phyloP scores from a whole-genome alignment of 2,888 invertebrate species.

The Acronicta psi region DNA sequence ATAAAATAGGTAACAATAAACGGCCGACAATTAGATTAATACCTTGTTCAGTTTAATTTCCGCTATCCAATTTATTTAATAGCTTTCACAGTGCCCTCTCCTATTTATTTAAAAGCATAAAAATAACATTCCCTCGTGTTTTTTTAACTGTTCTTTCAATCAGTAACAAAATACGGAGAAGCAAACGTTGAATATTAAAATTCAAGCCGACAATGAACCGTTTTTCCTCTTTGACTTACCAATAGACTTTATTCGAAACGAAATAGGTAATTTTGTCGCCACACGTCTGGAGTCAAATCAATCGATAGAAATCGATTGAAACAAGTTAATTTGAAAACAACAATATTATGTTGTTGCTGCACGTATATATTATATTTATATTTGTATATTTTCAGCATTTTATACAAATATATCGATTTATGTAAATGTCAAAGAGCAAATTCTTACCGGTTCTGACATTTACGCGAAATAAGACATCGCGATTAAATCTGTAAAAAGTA shows the following conservation, averaged over 20 bases:
- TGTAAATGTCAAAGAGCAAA: too few species aligned
- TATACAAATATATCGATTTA: too few species aligned
- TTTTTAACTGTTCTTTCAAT: constrained; percentile 32
- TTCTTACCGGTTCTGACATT: too few species aligned
- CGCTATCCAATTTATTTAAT: constrained; percentile 53
- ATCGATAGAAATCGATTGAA: too few species aligned
- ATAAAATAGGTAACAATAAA: constrained; percentile 26
- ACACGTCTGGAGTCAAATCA: too few species aligned
- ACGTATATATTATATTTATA: too few species aligned
- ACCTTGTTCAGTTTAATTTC: constrained; percentile 50
- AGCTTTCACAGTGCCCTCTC: constrained; percentile 29
- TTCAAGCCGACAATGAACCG: constrained; percentile 4
- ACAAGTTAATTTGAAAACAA: too few species aligned
- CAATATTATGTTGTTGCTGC: too few species aligned
- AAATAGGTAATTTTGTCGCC: background rate
- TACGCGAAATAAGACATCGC: too few species aligned
- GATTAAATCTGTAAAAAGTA: too few species aligned
- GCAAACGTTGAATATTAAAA: constrained; percentile 7
- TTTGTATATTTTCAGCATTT: too few species aligned
- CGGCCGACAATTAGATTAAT: constrained; percentile 50
- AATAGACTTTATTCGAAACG: background rate
- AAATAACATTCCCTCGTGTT: constrained; percentile 42
- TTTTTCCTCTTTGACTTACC: too few species aligned
- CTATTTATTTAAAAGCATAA: constrained; percentile 54
- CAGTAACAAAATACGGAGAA: constrained; percentile 22